Evolutionary conservation across 2,888 invertebrate species (phyloP).

Genomic region (Chelonus formosanus): DNA sequence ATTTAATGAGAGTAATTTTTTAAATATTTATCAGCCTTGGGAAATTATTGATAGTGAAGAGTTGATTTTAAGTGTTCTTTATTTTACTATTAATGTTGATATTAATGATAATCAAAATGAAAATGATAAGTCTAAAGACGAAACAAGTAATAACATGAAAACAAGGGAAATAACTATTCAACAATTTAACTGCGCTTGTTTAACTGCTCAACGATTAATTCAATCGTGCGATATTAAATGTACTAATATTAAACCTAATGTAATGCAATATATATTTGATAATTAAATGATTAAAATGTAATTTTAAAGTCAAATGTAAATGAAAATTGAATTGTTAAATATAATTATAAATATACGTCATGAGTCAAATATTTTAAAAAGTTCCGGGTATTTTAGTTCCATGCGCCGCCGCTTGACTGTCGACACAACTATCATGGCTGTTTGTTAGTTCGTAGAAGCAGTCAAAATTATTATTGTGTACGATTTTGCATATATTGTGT

Average conservation of each 20-base stretch:
- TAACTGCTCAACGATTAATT: conserved; percentile 39
- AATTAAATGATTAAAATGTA: neutral
- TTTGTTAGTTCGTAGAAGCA: too few species aligned
- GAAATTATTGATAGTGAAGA: conserved; percentile 45
- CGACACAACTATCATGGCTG: too few species aligned
- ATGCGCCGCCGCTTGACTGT: too few species aligned
- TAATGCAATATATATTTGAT: conserved; percentile 42
- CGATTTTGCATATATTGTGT: too few species aligned
- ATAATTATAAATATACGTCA: too few species aligned
- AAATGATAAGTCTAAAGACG: neutral
- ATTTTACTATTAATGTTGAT: conserved; percentile 42
- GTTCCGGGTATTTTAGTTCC: too few species aligned
- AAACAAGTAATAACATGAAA: neutral
- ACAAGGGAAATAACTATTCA: conserved; percentile 30
- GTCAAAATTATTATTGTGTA: too few species aligned
- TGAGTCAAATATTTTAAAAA: too few species aligned
- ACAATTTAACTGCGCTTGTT: conserved; percentile 52
- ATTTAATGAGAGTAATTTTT: conserved; percentile 38
- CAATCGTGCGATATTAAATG: conserved; percentile 45
- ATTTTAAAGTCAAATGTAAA: too few species aligned
- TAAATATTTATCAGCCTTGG: conserved; percentile 55
- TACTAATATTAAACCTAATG: conserved; percentile 45
- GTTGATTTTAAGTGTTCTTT: conserved; percentile 44
- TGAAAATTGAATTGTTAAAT: too few species aligned
- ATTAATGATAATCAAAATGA: neutral